A percentile compares a stretch with the other conserved stretches of the same genome.
Evolutionary conservation across 2,888 invertebrate species (phyloP).

Genomic region (Cheilosia variabilis): DNA sequence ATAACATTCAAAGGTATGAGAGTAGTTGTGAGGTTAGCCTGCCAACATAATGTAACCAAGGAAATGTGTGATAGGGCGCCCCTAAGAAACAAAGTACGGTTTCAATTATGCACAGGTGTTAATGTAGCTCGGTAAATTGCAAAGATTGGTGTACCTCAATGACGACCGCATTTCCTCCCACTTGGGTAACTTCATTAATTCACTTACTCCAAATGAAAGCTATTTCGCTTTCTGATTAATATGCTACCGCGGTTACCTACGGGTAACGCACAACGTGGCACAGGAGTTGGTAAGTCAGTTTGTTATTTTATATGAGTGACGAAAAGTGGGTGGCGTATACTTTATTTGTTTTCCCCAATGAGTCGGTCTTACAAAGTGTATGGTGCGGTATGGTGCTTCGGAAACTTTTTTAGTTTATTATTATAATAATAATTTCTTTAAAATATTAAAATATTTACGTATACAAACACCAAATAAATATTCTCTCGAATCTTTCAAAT

Average conservation of each 20-base stretch:
- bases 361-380: background rate
- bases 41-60: slow-evolving; percentile 10
- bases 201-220: slow-evolving; percentile 52
- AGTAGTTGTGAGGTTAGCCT: background rate
- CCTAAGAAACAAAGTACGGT: slow-evolving; percentile 17
- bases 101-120: slow-evolving; percentile 69
- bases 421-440: too few relatives aligned
- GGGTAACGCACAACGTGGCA: slow-evolving; percentile 40
- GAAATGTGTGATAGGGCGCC: slow-evolving; percentile 16
- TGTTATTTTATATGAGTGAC: slow-evolving; percentile 14
- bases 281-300: slow-evolving; percentile 39
- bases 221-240: slow-evolving; percentile 59
- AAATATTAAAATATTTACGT: too few relatives aligned
- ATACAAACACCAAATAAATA: too few relatives aligned
- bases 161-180: slow-evolving; percentile 60
- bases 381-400: background rate
- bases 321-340: slow-evolving; percentile 1
- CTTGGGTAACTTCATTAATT: slow-evolving; percentile 57
- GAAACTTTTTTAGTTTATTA: too few relatives aligned
- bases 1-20: too few relatives aligned
- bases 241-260: slow-evolving; percentile 42
- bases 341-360: background rate
- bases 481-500: too few relatives aligned
- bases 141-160: slow-evolving; percentile 50
- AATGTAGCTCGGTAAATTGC: slow-evolving; percentile 59